A percentile compares a stretch with the other conserved stretches of the same genome.
phyloP scores from a whole-genome alignment of 2,888 invertebrate species.

The Protula sp. region DNA sequence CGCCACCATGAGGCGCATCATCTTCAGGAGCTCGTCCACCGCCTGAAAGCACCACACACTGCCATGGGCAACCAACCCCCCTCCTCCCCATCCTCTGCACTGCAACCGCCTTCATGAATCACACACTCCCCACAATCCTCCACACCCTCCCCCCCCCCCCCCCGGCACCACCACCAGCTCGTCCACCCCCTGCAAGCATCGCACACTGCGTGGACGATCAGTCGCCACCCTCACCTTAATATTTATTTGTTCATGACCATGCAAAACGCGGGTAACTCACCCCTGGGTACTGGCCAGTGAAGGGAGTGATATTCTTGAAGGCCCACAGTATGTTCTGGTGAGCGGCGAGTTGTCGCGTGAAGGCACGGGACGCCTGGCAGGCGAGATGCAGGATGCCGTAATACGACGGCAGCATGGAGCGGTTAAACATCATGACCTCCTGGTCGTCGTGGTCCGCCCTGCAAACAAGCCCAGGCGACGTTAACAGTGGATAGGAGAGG shows the following conservation, averaged over 20 bases:
- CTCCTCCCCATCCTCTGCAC: too few species aligned
- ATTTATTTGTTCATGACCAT: too few species aligned
- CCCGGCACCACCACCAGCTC: too few species aligned
- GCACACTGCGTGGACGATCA: too few species aligned
- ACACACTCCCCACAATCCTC: too few species aligned
- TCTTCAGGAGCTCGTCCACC: constrained; percentile 83
- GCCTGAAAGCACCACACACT: constrained; percentile 59
- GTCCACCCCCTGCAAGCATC: too few species aligned
- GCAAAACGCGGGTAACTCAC: constrained; percentile 39
- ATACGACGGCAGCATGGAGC: constrained; percentile 81
- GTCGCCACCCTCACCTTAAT: too few species aligned
- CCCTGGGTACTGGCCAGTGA: constrained; percentile 84
- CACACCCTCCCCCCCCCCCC: too few species aligned
- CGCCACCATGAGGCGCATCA: constrained; percentile 83
- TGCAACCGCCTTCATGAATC: too few species aligned
- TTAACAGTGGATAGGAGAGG: not conserved
- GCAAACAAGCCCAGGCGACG: constrained; percentile 6
- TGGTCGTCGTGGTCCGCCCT: constrained; percentile 96
- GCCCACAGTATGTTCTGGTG: constrained; percentile 97
- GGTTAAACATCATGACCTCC: constrained; percentile 88
- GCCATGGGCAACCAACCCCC: too few species aligned
- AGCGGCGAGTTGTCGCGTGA: constrained; percentile 79
- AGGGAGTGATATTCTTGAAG: constrained; percentile 92
- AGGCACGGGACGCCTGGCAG: constrained; percentile 79
- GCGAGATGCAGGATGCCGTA: constrained; percentile 78